phyloP scores from a whole-genome alignment of 1,140 invertebrate genomes.

The Drosophila kanapiae region DNA sequence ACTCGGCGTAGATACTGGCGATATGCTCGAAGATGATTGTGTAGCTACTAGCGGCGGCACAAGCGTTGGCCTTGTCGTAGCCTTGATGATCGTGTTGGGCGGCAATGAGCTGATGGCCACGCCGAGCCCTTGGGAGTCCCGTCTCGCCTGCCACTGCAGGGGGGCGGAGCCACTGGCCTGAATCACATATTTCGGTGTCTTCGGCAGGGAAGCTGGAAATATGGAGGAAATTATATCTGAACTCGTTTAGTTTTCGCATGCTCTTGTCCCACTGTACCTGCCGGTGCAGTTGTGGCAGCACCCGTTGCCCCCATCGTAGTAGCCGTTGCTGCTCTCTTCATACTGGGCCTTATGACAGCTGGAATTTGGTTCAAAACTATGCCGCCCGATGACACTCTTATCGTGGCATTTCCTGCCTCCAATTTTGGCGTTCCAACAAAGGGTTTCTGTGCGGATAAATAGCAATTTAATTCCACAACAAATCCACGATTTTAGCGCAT shows the following conservation, averaged over 20 bases:
- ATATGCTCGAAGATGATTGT: background rate
- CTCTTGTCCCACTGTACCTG: constrained; percentile 21
- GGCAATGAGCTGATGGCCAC: constrained; percentile 73
- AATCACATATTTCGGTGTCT: constrained; percentile 67
- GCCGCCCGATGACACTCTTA: constrained; percentile 24
- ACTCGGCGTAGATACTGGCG: constrained; percentile 5
- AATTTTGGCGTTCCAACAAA: constrained; percentile 36
- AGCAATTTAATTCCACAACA: background rate
- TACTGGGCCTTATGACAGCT: constrained; percentile 57
- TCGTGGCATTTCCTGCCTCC: constrained; percentile 11
- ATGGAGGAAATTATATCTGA: background rate
- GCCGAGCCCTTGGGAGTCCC: constrained; percentile 44
- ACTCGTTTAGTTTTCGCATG: constrained; percentile 1
- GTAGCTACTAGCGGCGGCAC: background rate
- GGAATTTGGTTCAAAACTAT: constrained; percentile 66
- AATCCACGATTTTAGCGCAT: constrained; percentile 3
- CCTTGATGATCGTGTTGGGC: constrained; percentile 78
- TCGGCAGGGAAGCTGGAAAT: constrained; percentile 26
- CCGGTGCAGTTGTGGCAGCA: background rate
- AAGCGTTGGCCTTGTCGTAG: constrained; percentile 45
- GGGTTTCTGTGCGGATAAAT: constrained; percentile 15
- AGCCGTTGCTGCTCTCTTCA: constrained; percentile 54
- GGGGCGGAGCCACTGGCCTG: constrained; percentile 27
- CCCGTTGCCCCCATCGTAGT: background rate
- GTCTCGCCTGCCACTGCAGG: constrained; percentile 25